Base-by-base conservation (phyloP, 2,888 invertebrate genomes). In the Cheilosia soror region DNA sequence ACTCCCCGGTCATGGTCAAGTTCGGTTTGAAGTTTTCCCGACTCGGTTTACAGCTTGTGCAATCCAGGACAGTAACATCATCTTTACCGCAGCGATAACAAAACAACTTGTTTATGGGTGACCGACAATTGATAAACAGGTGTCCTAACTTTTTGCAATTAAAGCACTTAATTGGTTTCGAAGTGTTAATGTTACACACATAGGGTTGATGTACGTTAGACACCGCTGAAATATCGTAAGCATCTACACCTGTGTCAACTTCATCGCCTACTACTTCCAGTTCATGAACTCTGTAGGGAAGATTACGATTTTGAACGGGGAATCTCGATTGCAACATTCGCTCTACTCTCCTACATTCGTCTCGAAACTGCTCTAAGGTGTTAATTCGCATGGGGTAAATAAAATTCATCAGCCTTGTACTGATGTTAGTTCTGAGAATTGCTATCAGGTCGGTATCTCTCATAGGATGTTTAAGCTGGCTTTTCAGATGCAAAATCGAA, bases 381-480 rank as follows among this genome's bases (percentile, higher is more conserved):
- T 7, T 3, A 3, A 49, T 25, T 9, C 25, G 37, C 65, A 51
- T 66, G 2, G 65, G 37, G 37, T 51, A 51, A 4, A 65, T 51
- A 33, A n/a, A 65, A 4, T 37, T 33, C 11, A 65, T 13, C n/a
- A 51, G 20, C 5, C 40, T 51, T 11, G 65, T 13, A 6, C 9
- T 37, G n/a, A 66, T 66, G 6, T 72, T 78, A 4, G 58, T 63
- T 58, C 58, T 55, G 2, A 79, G 15, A 29, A 79, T 79, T 29
- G 57, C 37, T 1, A 79, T 55, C 1, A 79, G n/a, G 11, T 79
- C 72, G 5, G 11, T 11, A 20, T 79, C 79, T 37, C 15, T 42
- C n/a, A 79, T 57, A 2, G 58, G 49, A 6, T 37, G 40, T 11
- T 33, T 20, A 27, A 79, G 31, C 13, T 71, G 73, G 20, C 79